Evolutionary conservation across 2,888 invertebrate species (phyloP).

Genomic region (Nomada lathburiana): DNA sequence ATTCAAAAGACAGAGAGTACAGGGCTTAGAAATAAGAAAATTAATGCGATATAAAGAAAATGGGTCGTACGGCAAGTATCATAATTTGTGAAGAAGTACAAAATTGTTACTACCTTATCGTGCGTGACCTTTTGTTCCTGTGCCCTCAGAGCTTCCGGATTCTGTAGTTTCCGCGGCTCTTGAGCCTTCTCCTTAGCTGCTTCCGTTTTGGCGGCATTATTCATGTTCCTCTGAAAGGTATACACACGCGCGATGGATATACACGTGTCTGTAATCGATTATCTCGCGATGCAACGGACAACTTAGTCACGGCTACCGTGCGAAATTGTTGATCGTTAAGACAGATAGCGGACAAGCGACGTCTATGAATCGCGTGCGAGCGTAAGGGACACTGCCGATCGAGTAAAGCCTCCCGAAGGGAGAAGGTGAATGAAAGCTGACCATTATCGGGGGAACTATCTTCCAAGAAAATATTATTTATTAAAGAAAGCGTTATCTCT

Average conservation of each 20-base stretch:
- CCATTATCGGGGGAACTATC: not conserved
- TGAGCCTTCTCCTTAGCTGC: slow-evolving; percentile 68
- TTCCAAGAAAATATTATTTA: slow-evolving; percentile 6
- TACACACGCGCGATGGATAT: not conserved
- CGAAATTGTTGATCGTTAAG: not conserved
- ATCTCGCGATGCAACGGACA: not conserved
- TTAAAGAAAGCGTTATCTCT: slow-evolving; percentile 19
- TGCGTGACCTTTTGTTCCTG: slow-evolving; percentile 83
- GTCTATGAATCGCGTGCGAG: not conserved
- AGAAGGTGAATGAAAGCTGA: not conserved
- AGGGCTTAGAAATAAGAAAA: not conserved
- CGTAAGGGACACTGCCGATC: not conserved
- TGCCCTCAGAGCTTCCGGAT: slow-evolving; percentile 76
- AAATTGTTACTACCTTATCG: slow-evolving; percentile 76
- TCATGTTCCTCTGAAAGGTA: slow-evolving; percentile 75
- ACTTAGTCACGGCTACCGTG: not conserved
- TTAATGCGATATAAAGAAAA: no score
- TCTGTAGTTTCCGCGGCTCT: slow-evolving; percentile 75
- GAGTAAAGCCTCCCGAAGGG: no score
- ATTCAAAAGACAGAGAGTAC: not conserved
- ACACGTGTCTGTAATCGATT: slow-evolving; percentile 8
- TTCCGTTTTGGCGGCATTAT: slow-evolving; percentile 73
- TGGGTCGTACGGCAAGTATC: not conserved
- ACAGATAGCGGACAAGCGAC: not conserved
- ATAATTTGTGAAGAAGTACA: not conserved